Base-by-base conservation (phyloP, 2,797 vertebrate species). In the Cuniculus paca region DNA sequence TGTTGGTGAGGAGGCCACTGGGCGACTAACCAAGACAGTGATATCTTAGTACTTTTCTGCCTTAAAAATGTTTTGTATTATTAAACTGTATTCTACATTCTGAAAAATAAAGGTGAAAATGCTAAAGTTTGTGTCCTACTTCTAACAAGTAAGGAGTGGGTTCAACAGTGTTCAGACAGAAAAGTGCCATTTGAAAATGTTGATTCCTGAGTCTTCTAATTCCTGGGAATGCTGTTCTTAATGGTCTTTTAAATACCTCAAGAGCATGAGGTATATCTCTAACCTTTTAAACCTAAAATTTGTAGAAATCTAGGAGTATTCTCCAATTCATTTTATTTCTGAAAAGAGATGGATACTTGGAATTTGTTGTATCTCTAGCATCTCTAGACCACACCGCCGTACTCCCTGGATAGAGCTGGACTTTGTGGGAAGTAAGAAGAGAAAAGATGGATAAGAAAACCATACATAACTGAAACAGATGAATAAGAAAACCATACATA, bases 71-170 rank as follows among this genome's bases (percentile, higher is more conserved):
- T 88, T 93, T 68, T 42, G 26, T 72, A 39, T 90, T 70, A 74
- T 52, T 80, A 58, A 79, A 60, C 83, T 68, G 22, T 75, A 39
- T 81, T 26, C 74, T 85, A 48, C 50, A 60, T 95, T 65, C 60
- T 94, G 20, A 93, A 60, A 81, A 78, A 54, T 74, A 88, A 91
- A 72, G 17, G 6, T 82, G 54, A 91, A 72, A 84, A 78, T 70
- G 39, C 16, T 78, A 74, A 78, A 91, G n/a, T 70, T 50, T 60
- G 12, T 45, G 22, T 78, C 5, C 26, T 74, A 50, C 72, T 88
- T 91, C 78, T 93, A 88, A 48, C 7, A 52, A 79, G 63, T 9
- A 48, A 56, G 6, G 34, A 87, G 13, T 88, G 0, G 20, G 9
- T 31, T 56, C 48, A 14, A 45, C 60, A 50, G 63, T 39, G 34